phyloP scores from a whole-genome alignment of 2,797 vertebrate species.

The Pelobates cultripes region DNA sequence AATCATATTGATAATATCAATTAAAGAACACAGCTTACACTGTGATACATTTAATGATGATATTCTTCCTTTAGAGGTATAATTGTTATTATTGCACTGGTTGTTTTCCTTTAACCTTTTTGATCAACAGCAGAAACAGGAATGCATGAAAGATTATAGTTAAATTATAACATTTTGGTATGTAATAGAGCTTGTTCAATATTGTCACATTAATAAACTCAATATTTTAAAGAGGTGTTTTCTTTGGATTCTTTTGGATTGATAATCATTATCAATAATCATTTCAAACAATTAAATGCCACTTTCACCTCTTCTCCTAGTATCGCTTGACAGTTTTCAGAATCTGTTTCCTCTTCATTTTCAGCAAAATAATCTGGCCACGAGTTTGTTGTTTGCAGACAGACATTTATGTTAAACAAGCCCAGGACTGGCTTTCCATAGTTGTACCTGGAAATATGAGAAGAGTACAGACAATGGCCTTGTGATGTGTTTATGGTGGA shows the following conservation, averaged over 20 bases:
- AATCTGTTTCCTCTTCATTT: background rate
- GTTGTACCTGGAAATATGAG: slow-evolving; percentile 15
- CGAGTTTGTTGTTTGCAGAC: background rate
- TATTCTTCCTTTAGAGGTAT: too few relatives aligned
- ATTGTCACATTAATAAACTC: too few relatives aligned
- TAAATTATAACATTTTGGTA: too few relatives aligned
- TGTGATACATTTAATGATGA: too few relatives aligned
- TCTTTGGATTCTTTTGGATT: background rate
- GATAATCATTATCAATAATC: background rate
- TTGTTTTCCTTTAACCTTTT: too few relatives aligned
- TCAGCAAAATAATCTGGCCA: background rate
- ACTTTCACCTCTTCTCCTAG: background rate
- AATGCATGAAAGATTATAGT: too few relatives aligned
- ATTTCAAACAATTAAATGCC: background rate
- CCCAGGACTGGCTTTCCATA: slow-evolving; percentile 37
- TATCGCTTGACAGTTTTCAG: background rate
- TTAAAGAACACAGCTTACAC: too few relatives aligned
- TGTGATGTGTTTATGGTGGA: background rate
- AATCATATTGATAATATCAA: too few relatives aligned
- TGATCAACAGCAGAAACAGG: too few relatives aligned
- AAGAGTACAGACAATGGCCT: background rate
- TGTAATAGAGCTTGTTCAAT: too few relatives aligned
- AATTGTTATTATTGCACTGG: too few relatives aligned
- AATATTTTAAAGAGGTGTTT: too few relatives aligned
- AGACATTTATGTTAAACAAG: background rate